Conservation (phyloP, 2,113 vertebrate genomes). For the Bombycilla garrulus region DNA sequence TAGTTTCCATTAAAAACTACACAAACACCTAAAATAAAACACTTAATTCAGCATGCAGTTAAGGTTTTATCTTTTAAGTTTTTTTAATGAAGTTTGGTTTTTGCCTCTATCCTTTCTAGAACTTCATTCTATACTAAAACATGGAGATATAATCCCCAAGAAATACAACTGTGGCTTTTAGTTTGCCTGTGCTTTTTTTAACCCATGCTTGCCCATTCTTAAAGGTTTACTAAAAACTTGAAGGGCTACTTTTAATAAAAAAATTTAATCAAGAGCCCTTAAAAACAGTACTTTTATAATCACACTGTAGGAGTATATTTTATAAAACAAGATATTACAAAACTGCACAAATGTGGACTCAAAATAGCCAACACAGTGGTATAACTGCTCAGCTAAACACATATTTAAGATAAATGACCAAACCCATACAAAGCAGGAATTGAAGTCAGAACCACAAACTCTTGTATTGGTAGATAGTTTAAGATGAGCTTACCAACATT, state of each 20-base stretch:
- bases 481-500: background rate
- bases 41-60: background rate
- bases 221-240: background rate
- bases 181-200: background rate
- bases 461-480: background rate
- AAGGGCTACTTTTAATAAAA: background rate
- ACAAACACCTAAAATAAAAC: background rate
- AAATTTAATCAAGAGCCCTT: background rate
- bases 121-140: background rate
- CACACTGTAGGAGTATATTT: background rate
- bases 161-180: background rate
- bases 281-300: background rate
- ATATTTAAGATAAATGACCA: background rate
- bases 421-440: background rate
- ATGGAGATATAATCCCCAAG: background rate
- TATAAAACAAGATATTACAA: background rate
- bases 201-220: background rate
- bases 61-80: background rate
- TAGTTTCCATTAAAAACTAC: background rate
- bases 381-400: background rate
- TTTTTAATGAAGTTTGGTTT: background rate
- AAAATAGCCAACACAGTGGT: background rate
- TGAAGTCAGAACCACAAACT: background rate
- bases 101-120: background rate
- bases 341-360: background rate